phyloP scores from a whole-genome alignment of 2,797 vertebrate genomes.

The Labroides dimidiatus region DNA sequence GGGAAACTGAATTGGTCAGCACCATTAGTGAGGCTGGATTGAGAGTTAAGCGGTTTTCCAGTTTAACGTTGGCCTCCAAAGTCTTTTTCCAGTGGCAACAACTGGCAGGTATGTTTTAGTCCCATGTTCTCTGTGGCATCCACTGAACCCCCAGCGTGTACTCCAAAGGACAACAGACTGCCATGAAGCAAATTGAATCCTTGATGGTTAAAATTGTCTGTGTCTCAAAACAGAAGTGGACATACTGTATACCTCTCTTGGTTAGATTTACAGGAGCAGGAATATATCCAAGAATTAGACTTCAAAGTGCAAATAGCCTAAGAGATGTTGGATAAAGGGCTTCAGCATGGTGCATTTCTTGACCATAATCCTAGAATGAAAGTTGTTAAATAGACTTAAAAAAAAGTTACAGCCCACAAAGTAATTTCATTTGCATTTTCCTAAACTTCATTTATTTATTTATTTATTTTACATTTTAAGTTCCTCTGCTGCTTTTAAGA shows the following conservation, averaged over 20 bases:
- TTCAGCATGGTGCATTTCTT: too few relatives aligned
- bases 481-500: too few relatives aligned
- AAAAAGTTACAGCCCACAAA: too few relatives aligned
- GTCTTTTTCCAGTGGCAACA: conserved; percentile 37
- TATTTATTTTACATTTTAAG: too few relatives aligned
- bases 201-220: neutral
- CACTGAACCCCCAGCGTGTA: conserved; percentile 11
- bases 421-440: too few relatives aligned
- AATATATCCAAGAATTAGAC: too few relatives aligned
- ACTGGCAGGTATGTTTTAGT: conserved; percentile 59
- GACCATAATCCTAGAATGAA: too few relatives aligned
- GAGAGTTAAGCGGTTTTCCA: conserved; percentile 45
- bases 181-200: neutral
- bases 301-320: neutral
- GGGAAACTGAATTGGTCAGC: conserved; percentile 22
- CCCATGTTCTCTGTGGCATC: conserved; percentile 38
- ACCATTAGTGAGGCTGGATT: conserved; percentile 16
- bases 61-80: conserved; percentile 58
- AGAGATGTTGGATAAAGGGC: neutral
- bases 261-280: neutral
- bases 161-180: conserved; percentile 34
- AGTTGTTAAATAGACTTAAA: too few relatives aligned
- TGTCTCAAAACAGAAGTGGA: neutral
- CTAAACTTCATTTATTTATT: too few relatives aligned
- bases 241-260: neutral